These are phyloP conservation scores for Tipula vernalis DNA, from an alignment of 2,888 invertebrate species.

Conservation along the genomic window DNA sequence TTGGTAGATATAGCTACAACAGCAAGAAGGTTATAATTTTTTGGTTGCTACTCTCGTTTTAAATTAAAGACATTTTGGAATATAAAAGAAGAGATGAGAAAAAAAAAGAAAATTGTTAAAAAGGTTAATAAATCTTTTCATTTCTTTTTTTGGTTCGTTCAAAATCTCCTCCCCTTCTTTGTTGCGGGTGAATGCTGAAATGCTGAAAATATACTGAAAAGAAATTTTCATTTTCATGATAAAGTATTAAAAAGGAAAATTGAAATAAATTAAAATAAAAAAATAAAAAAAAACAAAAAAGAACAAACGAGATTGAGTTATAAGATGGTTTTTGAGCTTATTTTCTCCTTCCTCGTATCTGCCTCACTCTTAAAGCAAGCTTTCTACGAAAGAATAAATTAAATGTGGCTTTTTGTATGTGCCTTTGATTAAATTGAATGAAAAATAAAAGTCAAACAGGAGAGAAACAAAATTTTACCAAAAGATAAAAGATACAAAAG, in stretches of 20 bases:
- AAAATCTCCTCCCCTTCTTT: background rate
- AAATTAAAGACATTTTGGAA: background rate
- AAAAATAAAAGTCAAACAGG: background rate
- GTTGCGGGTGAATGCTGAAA: background rate
- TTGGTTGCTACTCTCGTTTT: background rate
- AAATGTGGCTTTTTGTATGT: background rate
- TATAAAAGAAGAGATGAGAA: background rate
- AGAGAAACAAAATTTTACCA: background rate
- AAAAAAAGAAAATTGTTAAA: background rate
- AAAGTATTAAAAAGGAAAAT: background rate
- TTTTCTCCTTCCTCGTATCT: background rate
- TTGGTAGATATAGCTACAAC: background rate
- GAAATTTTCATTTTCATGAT: background rate
- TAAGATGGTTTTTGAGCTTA: background rate
- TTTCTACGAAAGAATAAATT: background rate
- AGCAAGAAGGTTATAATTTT: background rate
- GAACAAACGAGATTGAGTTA: background rate
- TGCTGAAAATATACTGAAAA: background rate
- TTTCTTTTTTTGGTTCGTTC: background rate
- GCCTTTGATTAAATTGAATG: background rate
- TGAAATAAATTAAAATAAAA: conserved; percentile 4
- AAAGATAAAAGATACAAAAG: background rate
- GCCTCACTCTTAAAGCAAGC: background rate
- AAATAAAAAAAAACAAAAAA: background rate
- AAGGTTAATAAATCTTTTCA: background rate